Base-by-base conservation (phyloP, 2,797 vertebrate species). In the Microctenopoma lineatum region DNA sequence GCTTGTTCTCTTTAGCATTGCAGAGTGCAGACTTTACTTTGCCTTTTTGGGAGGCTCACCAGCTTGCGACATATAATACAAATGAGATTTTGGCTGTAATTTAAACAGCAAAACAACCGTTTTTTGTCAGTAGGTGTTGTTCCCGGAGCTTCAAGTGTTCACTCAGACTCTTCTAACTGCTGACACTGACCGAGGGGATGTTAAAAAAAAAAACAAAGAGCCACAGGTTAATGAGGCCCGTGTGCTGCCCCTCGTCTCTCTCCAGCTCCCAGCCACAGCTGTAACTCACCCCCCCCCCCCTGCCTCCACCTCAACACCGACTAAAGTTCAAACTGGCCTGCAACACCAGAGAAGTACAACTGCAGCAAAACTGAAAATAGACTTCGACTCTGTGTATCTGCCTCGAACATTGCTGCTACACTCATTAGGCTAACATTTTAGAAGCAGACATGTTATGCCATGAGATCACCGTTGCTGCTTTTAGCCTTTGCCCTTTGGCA, bases 181-280 rank as follows among this genome's bases (percentile, higher is more conserved):
- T 64, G 65, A 75, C 77, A 54, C 62, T 65, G 81, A 75, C 73
- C 46, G 1, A 63, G 70, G 64, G 66, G 60, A 52, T 48, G 48
- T 27, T 13, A 64, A 25, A 45, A 25, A 42, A 2, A n/a, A 60
- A 25, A 42, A 2, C 16, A 60, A 25, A 45, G 18, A 42, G 2
- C 16, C 10, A 47, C 41, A 58, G 74, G 87, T 85, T 85, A 87
- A 87, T 80, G 63, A 84, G 81, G 81, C 84, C 77, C 72, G 70
- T 77, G 59, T 70, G 50, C 64, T 0, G 14, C 50, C 71, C 34
- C 65, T 80, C 53, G 1, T 80, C 56, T 70, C 50, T 46, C 14
- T 59, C 64, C 71, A 68, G 59, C 58, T 59, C 53, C n/a, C 16
- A 25, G 66, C 56, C 54, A 53, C 26, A 7, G 25, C 66, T 70